These are phyloP conservation scores for Ochotona princeps DNA, from an alignment of 2,113 vertebrate genomes.

Conservation along the genomic window DNA sequence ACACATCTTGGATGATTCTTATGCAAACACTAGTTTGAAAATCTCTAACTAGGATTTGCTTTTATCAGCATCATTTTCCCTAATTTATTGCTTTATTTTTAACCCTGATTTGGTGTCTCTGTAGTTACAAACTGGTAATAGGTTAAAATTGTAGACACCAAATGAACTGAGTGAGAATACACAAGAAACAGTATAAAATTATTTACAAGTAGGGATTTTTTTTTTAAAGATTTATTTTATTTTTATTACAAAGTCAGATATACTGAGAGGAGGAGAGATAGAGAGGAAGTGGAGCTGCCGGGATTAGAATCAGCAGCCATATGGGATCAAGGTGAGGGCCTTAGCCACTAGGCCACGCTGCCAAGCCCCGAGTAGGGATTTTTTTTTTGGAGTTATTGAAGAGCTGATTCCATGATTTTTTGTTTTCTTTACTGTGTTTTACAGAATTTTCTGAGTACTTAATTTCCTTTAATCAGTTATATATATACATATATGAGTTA, in stretches of 20 bases:
- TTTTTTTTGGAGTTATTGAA: conserved; percentile 7
- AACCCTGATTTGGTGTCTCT: background rate
- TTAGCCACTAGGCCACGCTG: too few species aligned
- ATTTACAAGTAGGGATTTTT: background rate
- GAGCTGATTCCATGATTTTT: conserved; percentile 1
- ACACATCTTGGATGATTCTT: background rate
- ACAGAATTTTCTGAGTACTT: background rate
- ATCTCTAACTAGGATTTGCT: background rate
- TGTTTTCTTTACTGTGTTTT: background rate
- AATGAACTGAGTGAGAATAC: conserved; percentile 9
- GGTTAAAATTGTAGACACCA: background rate
- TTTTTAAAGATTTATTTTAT: too few species aligned
- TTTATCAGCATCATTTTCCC: background rate
- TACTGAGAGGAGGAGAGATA: too few species aligned
- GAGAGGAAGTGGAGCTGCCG: too few species aligned
- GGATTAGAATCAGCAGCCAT: too few species aligned
- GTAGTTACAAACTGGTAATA: background rate
- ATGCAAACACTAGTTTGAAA: background rate
- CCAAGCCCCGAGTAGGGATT: too few species aligned
- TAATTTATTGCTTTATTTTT: background rate
- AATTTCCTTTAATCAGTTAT: background rate
- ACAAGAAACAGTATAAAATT: background rate
- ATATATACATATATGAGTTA: background rate
- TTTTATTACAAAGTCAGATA: too few species aligned
- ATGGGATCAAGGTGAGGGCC: too few species aligned